Evolutionary conservation across 2,888 invertebrate species (phyloP).

Genomic region (Heliconius ethilla): DNA sequence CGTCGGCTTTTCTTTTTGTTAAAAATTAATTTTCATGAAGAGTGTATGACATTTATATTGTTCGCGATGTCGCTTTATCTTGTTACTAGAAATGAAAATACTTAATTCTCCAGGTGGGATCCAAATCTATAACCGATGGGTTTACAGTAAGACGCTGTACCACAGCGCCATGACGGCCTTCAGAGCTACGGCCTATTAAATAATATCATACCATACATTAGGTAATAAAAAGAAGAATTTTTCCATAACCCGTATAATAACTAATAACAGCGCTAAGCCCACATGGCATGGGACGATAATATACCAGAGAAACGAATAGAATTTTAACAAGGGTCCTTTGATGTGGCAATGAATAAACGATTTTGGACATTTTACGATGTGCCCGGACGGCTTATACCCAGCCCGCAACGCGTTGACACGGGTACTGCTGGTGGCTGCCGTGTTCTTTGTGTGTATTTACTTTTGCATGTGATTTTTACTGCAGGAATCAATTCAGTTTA

Average conservation of each 20-base stretch:
- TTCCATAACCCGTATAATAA: slow-evolving; percentile 34
- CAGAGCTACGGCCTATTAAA: neutral
- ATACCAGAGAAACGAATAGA: slow-evolving; percentile 58
- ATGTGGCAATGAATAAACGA: slow-evolving; percentile 76
- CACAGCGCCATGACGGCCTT: neutral
- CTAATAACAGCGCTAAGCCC: slow-evolving; percentile 46
- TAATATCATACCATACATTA: slow-evolving; percentile 1
- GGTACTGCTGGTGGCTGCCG: slow-evolving; percentile 31
- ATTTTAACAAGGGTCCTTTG: slow-evolving; percentile 68
- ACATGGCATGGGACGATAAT: slow-evolving; percentile 53
- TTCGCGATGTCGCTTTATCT: no score
- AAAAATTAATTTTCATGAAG: no score
- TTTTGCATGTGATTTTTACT: slow-evolving; percentile 14
- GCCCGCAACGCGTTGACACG: slow-evolving; percentile 42
- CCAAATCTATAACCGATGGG: neutral
- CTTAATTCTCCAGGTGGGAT: neutral
- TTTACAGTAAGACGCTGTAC: neutral
- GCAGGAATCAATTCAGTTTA: neutral
- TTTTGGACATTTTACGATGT: slow-evolving; percentile 67
- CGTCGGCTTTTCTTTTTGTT: no score
- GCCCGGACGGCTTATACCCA: slow-evolving; percentile 56
- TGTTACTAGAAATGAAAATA: no score
- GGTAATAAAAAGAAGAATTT: slow-evolving; percentile 25
- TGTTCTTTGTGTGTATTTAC: slow-evolving; percentile 20
- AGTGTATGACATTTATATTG: no score